A percentile compares a stretch with the other conserved stretches of the same genome.
These are phyloP conservation scores for Formica aserva DNA, from an alignment of 2,888 invertebrate species.

Conservation along the genomic window DNA sequence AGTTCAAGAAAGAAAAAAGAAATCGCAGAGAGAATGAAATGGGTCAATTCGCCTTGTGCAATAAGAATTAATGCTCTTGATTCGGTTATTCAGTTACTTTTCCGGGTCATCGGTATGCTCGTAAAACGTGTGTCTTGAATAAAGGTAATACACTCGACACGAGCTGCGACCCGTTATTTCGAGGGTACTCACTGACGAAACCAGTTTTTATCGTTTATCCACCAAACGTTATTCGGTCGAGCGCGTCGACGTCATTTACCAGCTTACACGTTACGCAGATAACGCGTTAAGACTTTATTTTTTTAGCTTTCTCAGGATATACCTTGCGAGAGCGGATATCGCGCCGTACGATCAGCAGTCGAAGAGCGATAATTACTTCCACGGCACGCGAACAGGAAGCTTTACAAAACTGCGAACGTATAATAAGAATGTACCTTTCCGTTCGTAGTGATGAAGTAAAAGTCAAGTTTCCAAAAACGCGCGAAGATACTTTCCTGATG, in stretches of 20 bases:
- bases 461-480: not conserved
- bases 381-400: slow-evolving; percentile 63
- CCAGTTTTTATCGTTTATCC: slow-evolving; percentile 76
- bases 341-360: slow-evolving; percentile 58
- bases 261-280: slow-evolving; percentile 26
- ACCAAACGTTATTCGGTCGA: slow-evolving; percentile 68
- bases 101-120: slow-evolving; percentile 58
- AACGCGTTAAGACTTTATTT: not conserved
- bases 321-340: slow-evolving; percentile 56
- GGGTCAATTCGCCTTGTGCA: slow-evolving; percentile 51
- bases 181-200: slow-evolving; percentile 66
- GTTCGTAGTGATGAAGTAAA: not conserved
- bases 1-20: slow-evolving; percentile 19
- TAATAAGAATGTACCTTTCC: slow-evolving; percentile 29
- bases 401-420: slow-evolving; percentile 40
- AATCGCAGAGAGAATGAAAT: slow-evolving; percentile 32
- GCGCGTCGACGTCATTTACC: slow-evolving; percentile 58
- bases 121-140: slow-evolving; percentile 57
- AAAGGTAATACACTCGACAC: slow-evolving; percentile 49
- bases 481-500: not conserved
- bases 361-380: slow-evolving; percentile 66
- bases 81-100: slow-evolving; percentile 19
- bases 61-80: slow-evolving; percentile 20
- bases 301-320: slow-evolving; percentile 41
- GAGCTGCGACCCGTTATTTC: slow-evolving; percentile 70